Conservation (phyloP, 30 jellyfish, hydroid and myxozoan species). For the Hydra vulgaris region DNA sequence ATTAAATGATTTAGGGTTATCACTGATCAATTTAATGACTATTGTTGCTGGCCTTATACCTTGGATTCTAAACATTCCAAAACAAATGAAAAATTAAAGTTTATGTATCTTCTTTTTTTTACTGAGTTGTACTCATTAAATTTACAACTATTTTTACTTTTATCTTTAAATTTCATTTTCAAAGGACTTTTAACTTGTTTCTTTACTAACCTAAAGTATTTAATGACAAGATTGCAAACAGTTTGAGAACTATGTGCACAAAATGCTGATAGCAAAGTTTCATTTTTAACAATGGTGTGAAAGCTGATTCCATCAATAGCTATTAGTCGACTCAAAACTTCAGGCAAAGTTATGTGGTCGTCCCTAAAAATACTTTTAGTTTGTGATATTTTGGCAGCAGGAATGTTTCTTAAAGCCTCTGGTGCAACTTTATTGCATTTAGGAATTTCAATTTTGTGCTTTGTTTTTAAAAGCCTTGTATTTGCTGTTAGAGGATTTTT, state of each 20-base stretch:
- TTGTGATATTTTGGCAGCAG: background rate
- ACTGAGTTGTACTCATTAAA: background rate
- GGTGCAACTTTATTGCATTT: background rate
- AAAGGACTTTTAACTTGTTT: background rate
- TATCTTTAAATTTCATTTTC: background rate
- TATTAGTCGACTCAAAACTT: background rate
- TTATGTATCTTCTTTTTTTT: background rate
- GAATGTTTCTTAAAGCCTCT: background rate
- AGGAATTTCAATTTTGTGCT: background rate
- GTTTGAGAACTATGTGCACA: background rate
- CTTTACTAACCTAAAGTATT: background rate
- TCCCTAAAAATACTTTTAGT: background rate
- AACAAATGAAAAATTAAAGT: background rate
- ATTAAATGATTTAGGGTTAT: background rate
- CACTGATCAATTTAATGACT: background rate
- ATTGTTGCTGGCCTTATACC: background rate
- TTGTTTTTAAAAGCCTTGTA: background rate
- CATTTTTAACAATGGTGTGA: background rate
- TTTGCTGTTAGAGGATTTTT: background rate
- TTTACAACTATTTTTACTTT: background rate
- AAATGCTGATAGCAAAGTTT: background rate
- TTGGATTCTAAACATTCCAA: background rate
- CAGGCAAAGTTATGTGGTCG: background rate
- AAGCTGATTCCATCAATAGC: background rate
- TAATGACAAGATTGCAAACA: background rate